phyloP scores from a whole-genome alignment of 2,888 invertebrate species.

The Pseudanteris insignis region DNA sequence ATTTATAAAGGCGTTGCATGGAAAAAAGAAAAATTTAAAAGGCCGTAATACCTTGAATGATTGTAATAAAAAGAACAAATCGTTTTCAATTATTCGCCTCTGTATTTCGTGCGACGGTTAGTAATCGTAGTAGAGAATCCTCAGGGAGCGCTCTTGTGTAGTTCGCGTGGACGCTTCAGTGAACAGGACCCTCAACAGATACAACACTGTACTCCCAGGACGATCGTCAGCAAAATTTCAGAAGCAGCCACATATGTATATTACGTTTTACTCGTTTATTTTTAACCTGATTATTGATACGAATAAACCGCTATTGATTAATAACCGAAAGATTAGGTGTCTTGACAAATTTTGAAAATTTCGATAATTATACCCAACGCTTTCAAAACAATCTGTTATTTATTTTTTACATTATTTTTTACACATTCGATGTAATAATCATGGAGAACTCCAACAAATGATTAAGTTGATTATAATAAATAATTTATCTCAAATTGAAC shows the following conservation, averaged over 20 bases:
- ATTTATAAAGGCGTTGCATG: conserved; percentile 3
- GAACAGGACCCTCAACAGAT: conserved; percentile 60
- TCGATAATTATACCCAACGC: no score
- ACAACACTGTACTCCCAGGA: conserved; percentile 54
- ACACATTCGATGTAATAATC: no score
- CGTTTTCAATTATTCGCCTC: conserved; percentile 59
- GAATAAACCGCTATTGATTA: no score
- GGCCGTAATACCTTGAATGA: conserved; percentile 30
- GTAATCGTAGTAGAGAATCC: conserved; percentile 59
- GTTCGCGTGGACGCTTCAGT: conserved; percentile 56
- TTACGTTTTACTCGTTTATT: conserved; percentile 17
- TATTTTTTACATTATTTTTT: no score
- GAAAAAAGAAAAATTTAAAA: conserved; percentile 20
- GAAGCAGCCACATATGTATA: conserved; percentile 58
- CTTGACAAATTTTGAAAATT: no score
- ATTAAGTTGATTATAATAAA: no score
- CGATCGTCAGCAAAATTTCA: conserved; percentile 64
- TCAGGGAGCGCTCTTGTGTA: conserved; percentile 56
- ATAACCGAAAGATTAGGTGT: no score
- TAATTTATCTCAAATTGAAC: no score
- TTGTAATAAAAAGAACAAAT: conserved; percentile 50
- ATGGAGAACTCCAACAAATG: no score
- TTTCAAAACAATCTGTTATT: no score
- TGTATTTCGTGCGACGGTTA: conserved; percentile 49
- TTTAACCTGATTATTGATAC: conserved; percentile 8